A percentile compares a stretch with the other conserved stretches of the same genome.
phyloP scores from a whole-genome alignment of 2,888 invertebrate genomes.

The Entomobrya proxima region DNA sequence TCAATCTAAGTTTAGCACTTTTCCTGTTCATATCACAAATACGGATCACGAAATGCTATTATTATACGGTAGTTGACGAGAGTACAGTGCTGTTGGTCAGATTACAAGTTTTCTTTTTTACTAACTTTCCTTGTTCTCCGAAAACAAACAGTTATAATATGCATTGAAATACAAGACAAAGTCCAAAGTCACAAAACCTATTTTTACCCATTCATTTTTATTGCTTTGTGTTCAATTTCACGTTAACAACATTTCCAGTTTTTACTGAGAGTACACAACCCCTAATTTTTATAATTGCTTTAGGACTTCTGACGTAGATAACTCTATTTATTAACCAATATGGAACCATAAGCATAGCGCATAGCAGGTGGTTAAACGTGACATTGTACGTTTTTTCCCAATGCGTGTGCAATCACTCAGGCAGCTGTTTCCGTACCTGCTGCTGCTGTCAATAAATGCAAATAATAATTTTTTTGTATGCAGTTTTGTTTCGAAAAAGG shows the following conservation, averaged over 20 bases:
- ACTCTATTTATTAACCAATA: too few relatives aligned
- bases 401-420: neutral
- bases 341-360: too few relatives aligned
- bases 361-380: neutral
- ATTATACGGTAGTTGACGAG: neutral
- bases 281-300: too few relatives aligned
- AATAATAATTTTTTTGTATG: neutral
- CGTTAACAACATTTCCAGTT: too few relatives aligned
- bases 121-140: neutral
- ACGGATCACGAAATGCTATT: neutral
- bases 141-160: conserved; percentile 6
- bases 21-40: neutral
- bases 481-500: neutral
- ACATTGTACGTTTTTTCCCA: neutral
- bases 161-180: too few relatives aligned
- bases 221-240: too few relatives aligned
- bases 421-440: neutral
- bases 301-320: too few relatives aligned
- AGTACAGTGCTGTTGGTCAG: neutral
- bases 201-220: too few relatives aligned
- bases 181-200: too few relatives aligned
- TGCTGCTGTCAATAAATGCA: neutral
- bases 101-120: conserved; percentile 1
- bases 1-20: conserved; percentile 41
- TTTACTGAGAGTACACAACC: too few relatives aligned